A percentile compares a stretch with the other conserved stretches of the same genome.
Evolutionary conservation across 2,797 vertebrate genomes (phyloP).

Genomic region (Toxotes lorentzi): DNA sequence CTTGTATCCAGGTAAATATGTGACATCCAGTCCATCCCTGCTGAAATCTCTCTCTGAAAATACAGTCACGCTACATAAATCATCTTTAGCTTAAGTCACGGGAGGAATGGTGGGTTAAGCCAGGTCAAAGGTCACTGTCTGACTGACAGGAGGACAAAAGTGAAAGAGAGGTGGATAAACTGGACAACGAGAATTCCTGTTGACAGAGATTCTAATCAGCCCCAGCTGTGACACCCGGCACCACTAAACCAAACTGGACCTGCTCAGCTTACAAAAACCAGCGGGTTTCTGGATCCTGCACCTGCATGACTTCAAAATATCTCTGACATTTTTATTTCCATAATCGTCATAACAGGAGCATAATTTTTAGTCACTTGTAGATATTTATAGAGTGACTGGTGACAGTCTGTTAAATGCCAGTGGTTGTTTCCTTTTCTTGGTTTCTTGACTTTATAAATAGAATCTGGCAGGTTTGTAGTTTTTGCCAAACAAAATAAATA

Average conservation of each 20-base stretch:
- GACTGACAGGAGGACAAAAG: neutral
- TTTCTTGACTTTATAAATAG: neutral
- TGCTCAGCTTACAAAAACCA: neutral
- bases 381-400: neutral
- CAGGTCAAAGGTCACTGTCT: slow-evolving; percentile 3
- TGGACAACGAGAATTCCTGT: neutral
- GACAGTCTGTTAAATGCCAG: neutral
- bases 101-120: neutral
- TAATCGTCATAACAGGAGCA: neutral
- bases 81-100: too few relatives aligned
- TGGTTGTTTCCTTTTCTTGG: neutral
- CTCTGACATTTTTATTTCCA: neutral
- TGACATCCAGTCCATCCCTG: too few relatives aligned
- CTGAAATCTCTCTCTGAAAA: too few relatives aligned
- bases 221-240: neutral
- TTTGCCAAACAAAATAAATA: neutral
- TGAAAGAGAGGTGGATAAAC: neutral
- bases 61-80: too few relatives aligned
- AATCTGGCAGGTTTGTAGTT: neutral
- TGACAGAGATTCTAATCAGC: neutral
- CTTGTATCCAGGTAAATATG: too few relatives aligned
- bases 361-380: neutral
- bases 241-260: neutral
- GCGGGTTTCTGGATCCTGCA: neutral
- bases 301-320: neutral